Conservation (phyloP, 2,888 invertebrate species). For the Cantharis rustica region DNA sequence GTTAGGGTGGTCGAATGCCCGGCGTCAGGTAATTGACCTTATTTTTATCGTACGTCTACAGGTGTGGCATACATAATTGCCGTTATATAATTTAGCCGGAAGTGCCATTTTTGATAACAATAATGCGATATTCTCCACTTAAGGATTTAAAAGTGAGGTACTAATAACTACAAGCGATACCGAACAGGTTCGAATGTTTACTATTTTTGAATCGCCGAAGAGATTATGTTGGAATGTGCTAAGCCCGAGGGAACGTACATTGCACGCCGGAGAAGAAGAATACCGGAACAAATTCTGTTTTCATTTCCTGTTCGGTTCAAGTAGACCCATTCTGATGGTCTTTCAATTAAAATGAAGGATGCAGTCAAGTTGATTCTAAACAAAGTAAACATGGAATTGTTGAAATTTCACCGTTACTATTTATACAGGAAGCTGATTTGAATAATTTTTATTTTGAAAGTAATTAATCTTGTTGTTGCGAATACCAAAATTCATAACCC, state of each 20-base stretch:
- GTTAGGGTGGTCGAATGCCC: background rate
- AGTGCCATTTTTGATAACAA: constrained; percentile 9
- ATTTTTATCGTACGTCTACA: constrained; percentile 7
- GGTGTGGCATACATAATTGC: constrained; percentile 20
- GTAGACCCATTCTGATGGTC: background rate
- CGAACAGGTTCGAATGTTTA: background rate
- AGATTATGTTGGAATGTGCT: background rate
- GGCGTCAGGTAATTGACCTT: constrained; percentile 11
- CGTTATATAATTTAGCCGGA: constrained; percentile 16
- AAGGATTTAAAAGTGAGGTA: background rate
- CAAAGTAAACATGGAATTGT: background rate
- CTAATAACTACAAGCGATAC: background rate
- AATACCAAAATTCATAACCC: background rate
- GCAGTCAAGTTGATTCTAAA: background rate
- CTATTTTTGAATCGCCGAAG: background rate
- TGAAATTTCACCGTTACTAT: background rate
- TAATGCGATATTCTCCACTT: background rate
- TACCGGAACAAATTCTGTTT: background rate
- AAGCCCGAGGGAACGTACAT: background rate
- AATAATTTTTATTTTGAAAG: background rate
- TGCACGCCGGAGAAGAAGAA: background rate
- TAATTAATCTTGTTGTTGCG: no score
- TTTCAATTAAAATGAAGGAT: background rate
- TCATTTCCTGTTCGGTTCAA: background rate
- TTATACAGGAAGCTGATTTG: background rate